Conservation (phyloP, 2,113 vertebrate genomes). For the Labeo catla region DNA sequence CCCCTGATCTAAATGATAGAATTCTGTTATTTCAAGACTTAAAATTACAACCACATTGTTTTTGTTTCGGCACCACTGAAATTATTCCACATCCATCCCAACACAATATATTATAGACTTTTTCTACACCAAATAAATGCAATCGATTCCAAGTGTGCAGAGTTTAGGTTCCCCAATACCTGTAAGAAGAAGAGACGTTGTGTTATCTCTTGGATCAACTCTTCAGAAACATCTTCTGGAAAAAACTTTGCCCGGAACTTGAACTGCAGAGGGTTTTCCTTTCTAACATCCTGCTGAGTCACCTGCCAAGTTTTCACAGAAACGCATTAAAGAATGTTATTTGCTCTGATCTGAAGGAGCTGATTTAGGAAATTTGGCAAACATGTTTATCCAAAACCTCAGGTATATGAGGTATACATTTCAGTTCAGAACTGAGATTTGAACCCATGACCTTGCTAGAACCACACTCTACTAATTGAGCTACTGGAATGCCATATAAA, state of each 20-base stretch:
- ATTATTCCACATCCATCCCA: too few relatives aligned
- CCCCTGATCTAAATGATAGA: too few relatives aligned
- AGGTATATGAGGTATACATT: not conserved
- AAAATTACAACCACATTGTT: too few relatives aligned
- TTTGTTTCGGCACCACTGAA: too few relatives aligned
- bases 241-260: constrained; percentile 98
- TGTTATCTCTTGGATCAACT: constrained; percentile 97
- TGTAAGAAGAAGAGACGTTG: constrained; percentile 98
- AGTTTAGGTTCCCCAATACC: constrained; percentile 73
- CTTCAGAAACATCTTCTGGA: constrained; percentile 97
- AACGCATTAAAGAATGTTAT: not conserved
- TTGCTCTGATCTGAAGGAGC: not conserved
- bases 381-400: too few relatives aligned
- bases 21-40: too few relatives aligned
- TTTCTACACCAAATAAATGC: too few relatives aligned
- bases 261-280: constrained; percentile 96
- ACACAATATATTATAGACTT: too few relatives aligned
- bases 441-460: not conserved
- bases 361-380: not conserved
- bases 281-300: constrained; percentile 95
- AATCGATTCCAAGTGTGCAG: not conserved
- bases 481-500: too few relatives aligned
- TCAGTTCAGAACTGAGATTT: not conserved
- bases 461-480: not conserved
- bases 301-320: constrained; percentile 75